Conservation (phyloP, 2,888 invertebrate genomes). For the Spodoptera exigua region DNA sequence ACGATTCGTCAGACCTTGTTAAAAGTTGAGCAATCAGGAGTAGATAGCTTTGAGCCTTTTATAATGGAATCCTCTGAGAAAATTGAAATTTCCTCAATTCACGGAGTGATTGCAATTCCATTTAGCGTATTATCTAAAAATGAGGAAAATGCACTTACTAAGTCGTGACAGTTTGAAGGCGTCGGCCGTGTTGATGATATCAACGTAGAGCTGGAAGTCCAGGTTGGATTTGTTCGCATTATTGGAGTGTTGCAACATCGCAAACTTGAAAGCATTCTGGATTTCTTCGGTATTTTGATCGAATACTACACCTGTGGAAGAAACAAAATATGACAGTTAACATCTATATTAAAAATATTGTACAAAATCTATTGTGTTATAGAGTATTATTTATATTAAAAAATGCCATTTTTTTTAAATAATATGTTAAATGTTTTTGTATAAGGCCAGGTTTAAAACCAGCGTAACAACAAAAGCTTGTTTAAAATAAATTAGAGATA, state of each 20-base stretch:
- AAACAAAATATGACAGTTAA: slow-evolving; percentile 12
- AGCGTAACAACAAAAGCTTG: slow-evolving; percentile 3
- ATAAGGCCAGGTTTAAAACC: slow-evolving; percentile 2
- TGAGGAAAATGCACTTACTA: slow-evolving; percentile 90
- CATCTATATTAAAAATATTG: background rate
- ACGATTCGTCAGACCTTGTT: background rate
- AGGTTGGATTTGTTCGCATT: slow-evolving; percentile 92
- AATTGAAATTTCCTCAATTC: background rate
- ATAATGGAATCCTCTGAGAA: background rate
- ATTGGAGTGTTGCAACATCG: slow-evolving; percentile 93
- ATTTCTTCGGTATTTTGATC: slow-evolving; percentile 96
- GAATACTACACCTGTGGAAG: slow-evolving; percentile 92
- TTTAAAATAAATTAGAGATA: slow-evolving; percentile 20
- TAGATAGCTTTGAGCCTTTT: background rate
- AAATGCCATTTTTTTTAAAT: background rate
- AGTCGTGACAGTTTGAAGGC: slow-evolving; percentile 96
- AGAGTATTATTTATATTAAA: no score
- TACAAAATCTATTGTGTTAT: background rate
- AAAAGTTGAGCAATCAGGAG: background rate
- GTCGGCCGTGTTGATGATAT: slow-evolving; percentile 97
- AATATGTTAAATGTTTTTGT: background rate
- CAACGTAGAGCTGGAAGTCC: slow-evolving; percentile 95
- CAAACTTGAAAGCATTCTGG: slow-evolving; percentile 96
- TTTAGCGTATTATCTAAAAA: background rate
- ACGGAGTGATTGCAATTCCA: slow-evolving; percentile 9